phyloP scores from a whole-genome alignment of 2,888 invertebrate genomes.

The Liopterus haemorrhoidalis region DNA sequence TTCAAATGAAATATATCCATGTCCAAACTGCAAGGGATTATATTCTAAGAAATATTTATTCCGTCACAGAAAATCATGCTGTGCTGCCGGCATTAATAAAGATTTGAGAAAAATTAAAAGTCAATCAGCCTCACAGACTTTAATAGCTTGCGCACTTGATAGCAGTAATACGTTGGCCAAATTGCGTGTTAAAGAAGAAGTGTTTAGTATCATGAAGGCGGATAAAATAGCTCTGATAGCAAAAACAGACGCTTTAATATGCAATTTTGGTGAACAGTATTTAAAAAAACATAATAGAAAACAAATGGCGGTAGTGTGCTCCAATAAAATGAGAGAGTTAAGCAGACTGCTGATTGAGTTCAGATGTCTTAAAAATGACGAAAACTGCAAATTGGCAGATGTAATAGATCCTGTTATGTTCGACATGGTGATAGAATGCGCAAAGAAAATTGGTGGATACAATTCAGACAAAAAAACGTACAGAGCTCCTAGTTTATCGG shows the following conservation, averaged over 20 bases:
- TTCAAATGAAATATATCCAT: constrained; percentile 19
- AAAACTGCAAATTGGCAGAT: constrained; percentile 8
- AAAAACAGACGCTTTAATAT: constrained; percentile 21
- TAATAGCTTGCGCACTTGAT: constrained; percentile 19
- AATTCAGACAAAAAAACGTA: constrained; percentile 11
- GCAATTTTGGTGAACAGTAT: constrained; percentile 21
- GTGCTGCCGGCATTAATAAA: constrained; percentile 7
- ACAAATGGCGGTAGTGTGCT: constrained; percentile 17
- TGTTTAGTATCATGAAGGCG: constrained; percentile 13
- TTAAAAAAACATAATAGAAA: constrained; percentile 25
- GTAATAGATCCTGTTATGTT: constrained; percentile 10
- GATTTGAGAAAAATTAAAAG: constrained; percentile 13
- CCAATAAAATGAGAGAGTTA: constrained; percentile 15
- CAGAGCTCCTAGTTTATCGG: constrained; percentile 13
- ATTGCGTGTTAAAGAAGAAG: constrained; percentile 13
- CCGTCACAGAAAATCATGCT: constrained; percentile 21
- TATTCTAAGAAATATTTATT: constrained; percentile 21
- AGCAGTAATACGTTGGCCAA: constrained; percentile 11
- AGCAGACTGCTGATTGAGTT: constrained; percentile 25
- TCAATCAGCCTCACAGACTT: constrained; percentile 19
- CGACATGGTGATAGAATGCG: constrained; percentile 13
- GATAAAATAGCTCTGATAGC: constrained; percentile 10
- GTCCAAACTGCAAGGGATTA: constrained; percentile 23
- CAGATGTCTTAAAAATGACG: constrained; percentile 14
- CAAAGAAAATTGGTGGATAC: constrained; percentile 12